Evolutionary conservation across 2,113 vertebrate species (phyloP), one percentile per base, ranked within the genome.

Genomic region (Nothocercus julius): DNA sequence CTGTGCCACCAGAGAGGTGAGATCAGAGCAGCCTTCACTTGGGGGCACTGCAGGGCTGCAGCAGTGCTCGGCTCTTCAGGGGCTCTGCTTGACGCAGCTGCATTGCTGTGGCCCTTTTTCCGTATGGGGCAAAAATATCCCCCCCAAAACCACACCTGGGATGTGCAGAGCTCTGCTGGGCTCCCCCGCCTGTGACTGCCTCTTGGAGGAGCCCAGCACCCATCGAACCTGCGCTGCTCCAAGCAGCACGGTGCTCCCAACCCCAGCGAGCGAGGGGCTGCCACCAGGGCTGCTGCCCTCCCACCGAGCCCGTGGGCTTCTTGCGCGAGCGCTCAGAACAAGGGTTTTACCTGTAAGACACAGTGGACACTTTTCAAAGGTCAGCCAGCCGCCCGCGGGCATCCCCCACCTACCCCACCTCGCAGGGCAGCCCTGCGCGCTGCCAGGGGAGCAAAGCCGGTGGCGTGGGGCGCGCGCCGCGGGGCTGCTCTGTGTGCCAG

Each of bases 291-390:
- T 40, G 27, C 6, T 1, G 7, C 53, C 42, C 19, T 64, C 12
- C 7, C 25, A 27, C 17, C n/a, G 36, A 4, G 9, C 74, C 24
- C 28, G n/a, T 13, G 54, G 11, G 51, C 38, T 42, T 27, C 40
- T 66, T 36, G 4, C 4, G 8, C 13, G 4, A 1, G 7, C 25
- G 16, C 30, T 10, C 38, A 11, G n/a, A 36, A 6, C 0, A 49
- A 38, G 1, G 7, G 6, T 9, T 58, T 74, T 62, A 34, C 74
- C 49, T 64, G 47, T 54, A 59, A 67, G 64, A 75, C 9, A 19
- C 11, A 27, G 27, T 28, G n/a, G 63, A 30, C 13, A 0, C 17
- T 53, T 61, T 32, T 21, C 53, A 67, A 62, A 56, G 15, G 54
- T 24, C 61, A 47, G 45, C 40, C 58, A 58, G 42, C 36, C 25